phyloP scores from a whole-genome alignment of 2,888 invertebrate genomes.

The Stenurella melanura region DNA sequence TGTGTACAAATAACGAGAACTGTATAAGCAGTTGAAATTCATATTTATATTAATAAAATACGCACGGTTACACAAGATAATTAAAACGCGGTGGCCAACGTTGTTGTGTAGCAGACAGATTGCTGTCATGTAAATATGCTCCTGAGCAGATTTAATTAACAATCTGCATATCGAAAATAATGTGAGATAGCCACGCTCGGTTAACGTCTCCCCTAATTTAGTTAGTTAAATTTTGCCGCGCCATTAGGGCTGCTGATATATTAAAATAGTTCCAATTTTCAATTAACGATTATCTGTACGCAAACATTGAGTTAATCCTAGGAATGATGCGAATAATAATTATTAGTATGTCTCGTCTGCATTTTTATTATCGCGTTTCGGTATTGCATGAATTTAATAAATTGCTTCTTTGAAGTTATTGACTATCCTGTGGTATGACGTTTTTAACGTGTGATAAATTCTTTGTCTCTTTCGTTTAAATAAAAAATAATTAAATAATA shows the following conservation, averaged over 20 bases:
- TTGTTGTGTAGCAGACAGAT: conserved; percentile 72
- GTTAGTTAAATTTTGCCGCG: conserved; percentile 61
- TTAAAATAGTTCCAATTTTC: conserved; percentile 42
- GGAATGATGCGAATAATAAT: not conserved
- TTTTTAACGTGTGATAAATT: too few species aligned
- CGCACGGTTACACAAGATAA: conserved; percentile 73
- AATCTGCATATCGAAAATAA: conserved; percentile 74
- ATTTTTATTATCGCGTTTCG: too few species aligned
- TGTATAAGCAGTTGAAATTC: conserved; percentile 47
- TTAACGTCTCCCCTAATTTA: conserved; percentile 67
- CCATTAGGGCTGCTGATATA: conserved; percentile 43
- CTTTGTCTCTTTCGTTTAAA: too few species aligned
- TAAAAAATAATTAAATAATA: too few species aligned
- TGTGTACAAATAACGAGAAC: conserved; percentile 33
- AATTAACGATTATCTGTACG: conserved; percentile 34
- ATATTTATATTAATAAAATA: conserved; percentile 71
- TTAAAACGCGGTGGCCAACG: conserved; percentile 69
- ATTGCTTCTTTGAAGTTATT: too few species aligned
- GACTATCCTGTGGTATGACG: too few species aligned
- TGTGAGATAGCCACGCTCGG: conserved; percentile 70
- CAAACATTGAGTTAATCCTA: conserved; percentile 7
- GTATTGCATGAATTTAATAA: too few species aligned
- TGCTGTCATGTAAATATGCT: conserved; percentile 74
- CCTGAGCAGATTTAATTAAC: conserved; percentile 73
- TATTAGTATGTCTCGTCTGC: not conserved